Percentiles rank a stretch among this genome's conserved stretches.
Conservation (phyloP, 2,113 vertebrate genomes). For the Physeter macrocephalus region DNA sequence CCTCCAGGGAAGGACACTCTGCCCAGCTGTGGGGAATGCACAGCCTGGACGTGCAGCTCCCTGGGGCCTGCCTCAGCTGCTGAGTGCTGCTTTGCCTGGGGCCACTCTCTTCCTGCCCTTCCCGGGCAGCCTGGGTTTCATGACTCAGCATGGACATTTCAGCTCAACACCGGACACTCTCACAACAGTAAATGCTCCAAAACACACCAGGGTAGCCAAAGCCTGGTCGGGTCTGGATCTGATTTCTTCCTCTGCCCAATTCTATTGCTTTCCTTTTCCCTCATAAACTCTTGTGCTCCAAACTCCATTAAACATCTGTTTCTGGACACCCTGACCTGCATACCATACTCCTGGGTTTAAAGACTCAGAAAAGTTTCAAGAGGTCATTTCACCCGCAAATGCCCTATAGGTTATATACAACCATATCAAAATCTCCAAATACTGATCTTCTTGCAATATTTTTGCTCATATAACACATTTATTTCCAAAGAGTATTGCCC, state of each 20-base stretch:
- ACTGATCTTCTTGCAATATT: neutral
- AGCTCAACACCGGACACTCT: neutral
- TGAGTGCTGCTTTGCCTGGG: neutral
- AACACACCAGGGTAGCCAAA: neutral
- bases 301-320: neutral
- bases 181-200: neutral
- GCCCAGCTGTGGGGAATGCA: neutral
- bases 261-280: neutral
- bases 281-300: neutral
- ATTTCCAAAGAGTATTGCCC: conserved; percentile 41
- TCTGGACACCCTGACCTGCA: neutral
- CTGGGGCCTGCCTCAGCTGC: neutral
- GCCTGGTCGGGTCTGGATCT: neutral
- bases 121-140: neutral
- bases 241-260: neutral
- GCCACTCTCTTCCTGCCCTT: neutral
- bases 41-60: neutral
- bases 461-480: neutral
- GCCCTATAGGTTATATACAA: neutral
- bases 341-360: neutral
- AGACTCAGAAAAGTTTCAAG: neutral
- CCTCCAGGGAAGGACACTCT: neutral
- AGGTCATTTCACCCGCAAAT: neutral
- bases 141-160: neutral
- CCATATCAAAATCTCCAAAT: neutral